Evolutionary conservation across 2,113 vertebrate species (phyloP).

Genomic region (Triplophysa tibetana): DNA sequence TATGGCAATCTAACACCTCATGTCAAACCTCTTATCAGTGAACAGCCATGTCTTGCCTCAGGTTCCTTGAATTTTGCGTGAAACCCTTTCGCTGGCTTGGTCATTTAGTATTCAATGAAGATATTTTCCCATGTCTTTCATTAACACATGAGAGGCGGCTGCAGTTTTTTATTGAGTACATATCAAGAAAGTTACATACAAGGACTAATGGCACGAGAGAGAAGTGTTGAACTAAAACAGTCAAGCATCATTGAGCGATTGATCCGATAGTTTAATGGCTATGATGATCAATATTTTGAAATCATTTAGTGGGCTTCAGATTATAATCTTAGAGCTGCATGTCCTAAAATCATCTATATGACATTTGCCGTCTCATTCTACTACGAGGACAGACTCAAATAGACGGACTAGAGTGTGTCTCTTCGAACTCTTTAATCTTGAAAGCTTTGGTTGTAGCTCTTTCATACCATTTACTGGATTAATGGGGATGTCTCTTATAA

Average conservation of each 20-base stretch:
- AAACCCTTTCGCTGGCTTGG: conserved; percentile 2
- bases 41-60: conserved; percentile 19
- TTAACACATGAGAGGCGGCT: background rate
- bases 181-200: background rate
- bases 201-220: background rate
- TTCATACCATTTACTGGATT: conserved; percentile 20
- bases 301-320: background rate
- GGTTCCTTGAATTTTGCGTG: conserved; percentile 27
- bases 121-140: background rate
- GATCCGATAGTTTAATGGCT: background rate
- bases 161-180: background rate
- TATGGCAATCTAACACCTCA: background rate
- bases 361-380: background rate
- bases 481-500: conserved; percentile 7
- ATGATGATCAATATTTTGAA: conserved; percentile 6
- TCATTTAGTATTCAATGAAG: conserved; percentile 22
- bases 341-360: background rate
- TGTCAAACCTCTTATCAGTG: conserved; percentile 7
- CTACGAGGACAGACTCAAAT: background rate
- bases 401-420: background rate
- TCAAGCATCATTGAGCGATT: background rate
- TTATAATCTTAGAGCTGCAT: background rate
- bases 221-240: conserved; percentile 4
- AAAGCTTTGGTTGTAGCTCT: conserved; percentile 7
- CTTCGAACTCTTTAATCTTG: background rate